Evolutionary conservation across 2,888 invertebrate species (phyloP).

Genomic region (Brenthis ino): DNA sequence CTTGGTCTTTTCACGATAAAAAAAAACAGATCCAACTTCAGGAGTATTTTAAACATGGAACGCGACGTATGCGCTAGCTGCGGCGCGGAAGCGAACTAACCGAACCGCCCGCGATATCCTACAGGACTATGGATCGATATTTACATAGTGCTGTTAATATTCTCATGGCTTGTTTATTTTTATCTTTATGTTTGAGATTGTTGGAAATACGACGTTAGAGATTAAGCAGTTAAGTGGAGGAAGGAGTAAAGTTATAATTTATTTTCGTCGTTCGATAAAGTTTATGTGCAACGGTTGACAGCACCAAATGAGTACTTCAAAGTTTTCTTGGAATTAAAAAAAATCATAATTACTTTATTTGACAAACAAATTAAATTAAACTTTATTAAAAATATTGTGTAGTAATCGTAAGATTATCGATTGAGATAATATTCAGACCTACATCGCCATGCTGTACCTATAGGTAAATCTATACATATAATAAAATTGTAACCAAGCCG

Average conservation of each 20-base stretch:
- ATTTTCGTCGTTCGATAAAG: conserved; percentile 8
- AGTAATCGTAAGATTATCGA: too few relatives aligned
- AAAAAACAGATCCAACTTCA: conserved; percentile 24
- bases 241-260: conserved; percentile 22
- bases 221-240: conserved; percentile 34
- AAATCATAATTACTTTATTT: too few relatives aligned
- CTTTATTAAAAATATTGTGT: too few relatives aligned
- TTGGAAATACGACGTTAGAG: conserved; percentile 38
- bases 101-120: conserved; percentile 66
- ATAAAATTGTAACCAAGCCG: too few relatives aligned
- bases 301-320: background rate
- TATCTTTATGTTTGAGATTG: conserved; percentile 45
- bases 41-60: conserved; percentile 58
- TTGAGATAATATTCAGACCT: too few relatives aligned
- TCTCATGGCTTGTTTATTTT: conserved; percentile 53
- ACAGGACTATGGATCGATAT: conserved; percentile 79
- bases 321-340: too few relatives aligned
- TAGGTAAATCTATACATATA: too few relatives aligned
- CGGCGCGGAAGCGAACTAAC: conserved; percentile 75
- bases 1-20: conserved; percentile 8
- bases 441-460: too few relatives aligned
- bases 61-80: conserved; percentile 68
- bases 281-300: background rate
- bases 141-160: conserved; percentile 78
- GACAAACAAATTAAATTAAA: too few relatives aligned